Evolutionary conservation across 1,140 invertebrate species (phyloP), one percentile per base, ranked within the genome.

Genomic region (Drosophila pseudoananassae): DNA sequence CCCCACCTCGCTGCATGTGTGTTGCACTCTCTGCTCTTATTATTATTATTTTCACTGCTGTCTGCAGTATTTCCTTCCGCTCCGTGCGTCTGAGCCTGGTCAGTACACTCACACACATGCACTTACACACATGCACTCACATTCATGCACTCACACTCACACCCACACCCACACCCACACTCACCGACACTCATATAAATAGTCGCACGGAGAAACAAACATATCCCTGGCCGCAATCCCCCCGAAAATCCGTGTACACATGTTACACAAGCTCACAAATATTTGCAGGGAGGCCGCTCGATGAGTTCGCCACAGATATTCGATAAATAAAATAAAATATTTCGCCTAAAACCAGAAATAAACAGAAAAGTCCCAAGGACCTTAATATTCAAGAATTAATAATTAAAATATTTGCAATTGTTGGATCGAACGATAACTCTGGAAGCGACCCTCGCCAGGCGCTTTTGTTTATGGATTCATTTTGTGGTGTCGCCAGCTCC

Each of bases 11-110:
- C 50, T 20, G 3, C 17, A 17, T 17, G 43, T 25, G 54, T 27
- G 55, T 15, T 12, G 15, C 10, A 12, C 20, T 40, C 71, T 43
- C 55, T 59, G 51, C 55, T 76, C 66, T 78, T 78, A 78, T 78
- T 76, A 68, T 76, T 78, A 78, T 78, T 78, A 78, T 78, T 78
- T 78, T 60, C 52, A 73, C 76, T 60, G 78, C 73, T 78, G 76
- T 78, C 76, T 78, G 76, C 60, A 73, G 76, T 60, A 68, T 78
- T 78, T 78, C 69, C 76, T 78, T 60, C 57, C 70, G 50, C 36
- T 60, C n/a, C 36, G 38, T 58, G 49, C 49, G 59, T 65, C 53
- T 71, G 66, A 10, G 63, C 47, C 47, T 76, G 73, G 65, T 68
- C 73, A 71, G 15, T n/a, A 5, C 9, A 15, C 20, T 27, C 33